Percentiles rank a stretch among this genome's conserved stretches.
Evolutionary conservation across 2,113 vertebrate genomes (phyloP).

Genomic region (Hemichromis elongatus): DNA sequence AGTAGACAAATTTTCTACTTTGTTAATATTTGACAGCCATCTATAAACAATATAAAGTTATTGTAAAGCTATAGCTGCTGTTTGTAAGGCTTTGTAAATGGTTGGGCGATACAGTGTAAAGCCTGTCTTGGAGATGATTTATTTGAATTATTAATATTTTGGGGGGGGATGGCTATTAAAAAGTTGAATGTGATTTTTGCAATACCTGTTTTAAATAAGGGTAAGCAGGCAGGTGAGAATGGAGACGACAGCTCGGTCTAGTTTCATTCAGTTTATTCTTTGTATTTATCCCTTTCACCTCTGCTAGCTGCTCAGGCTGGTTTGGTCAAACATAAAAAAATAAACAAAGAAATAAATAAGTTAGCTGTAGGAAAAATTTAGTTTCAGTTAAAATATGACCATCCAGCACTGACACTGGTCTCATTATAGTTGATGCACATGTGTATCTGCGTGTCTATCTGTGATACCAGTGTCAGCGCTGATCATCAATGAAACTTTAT

Average conservation of each 20-base stretch:
- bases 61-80: background rate
- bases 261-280: background rate
- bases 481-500: background rate
- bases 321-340: background rate
- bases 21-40: background rate
- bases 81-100: background rate
- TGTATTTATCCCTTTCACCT: background rate
- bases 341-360: accelerated
- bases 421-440: background rate
- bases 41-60: background rate
- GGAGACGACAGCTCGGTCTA: background rate
- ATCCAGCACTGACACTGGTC: background rate
- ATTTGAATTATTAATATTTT: accelerated
- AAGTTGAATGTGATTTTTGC: background rate
- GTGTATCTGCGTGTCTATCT: background rate
- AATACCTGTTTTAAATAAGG: background rate
- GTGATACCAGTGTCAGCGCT: background rate
- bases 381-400: background rate
- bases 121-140: background rate
- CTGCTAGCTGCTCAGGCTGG: too few relatives aligned
- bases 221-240: background rate
- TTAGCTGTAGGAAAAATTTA: background rate
- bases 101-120: background rate
- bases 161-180: background rate
- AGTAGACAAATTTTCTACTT: background rate